phyloP scores from a whole-genome alignment of 2,797 vertebrate species.

The Gobio occitaniae region DNA sequence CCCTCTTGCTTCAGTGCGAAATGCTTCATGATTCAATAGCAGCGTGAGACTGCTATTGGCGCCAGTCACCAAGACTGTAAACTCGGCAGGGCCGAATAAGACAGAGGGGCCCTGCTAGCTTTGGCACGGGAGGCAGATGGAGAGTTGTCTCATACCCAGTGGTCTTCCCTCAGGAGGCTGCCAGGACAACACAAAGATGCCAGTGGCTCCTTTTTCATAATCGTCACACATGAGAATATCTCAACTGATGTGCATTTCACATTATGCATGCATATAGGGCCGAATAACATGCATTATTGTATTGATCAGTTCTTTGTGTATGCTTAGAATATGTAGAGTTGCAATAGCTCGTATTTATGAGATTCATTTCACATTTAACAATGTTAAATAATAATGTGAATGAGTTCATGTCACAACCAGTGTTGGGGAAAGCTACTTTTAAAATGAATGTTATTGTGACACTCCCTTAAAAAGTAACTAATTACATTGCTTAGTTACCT shows the following conservation, averaged over 20 bases:
- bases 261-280: neutral
- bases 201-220: slow-evolving; percentile 48
- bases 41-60: slow-evolving; percentile 36
- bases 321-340: neutral
- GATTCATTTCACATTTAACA: neutral
- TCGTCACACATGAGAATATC: slow-evolving; percentile 8
- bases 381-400: neutral
- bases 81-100: slow-evolving; percentile 37
- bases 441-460: neutral
- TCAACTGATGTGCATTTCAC: neutral
- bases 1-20: slow-evolving; percentile 18
- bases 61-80: slow-evolving; percentile 35
- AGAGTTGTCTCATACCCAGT: slow-evolving; percentile 49
- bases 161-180: slow-evolving; percentile 48
- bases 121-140: slow-evolving; percentile 60
- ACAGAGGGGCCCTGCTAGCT: slow-evolving; percentile 35
- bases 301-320: neutral
- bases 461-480: neutral
- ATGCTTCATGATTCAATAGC: slow-evolving; percentile 39
- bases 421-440: neutral
- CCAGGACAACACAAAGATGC: slow-evolving; percentile 52
- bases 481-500: neutral
- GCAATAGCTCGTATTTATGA: neutral
- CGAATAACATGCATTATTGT: neutral
- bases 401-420: neutral